Evolutionary conservation across 2,797 vertebrate genomes (phyloP), one percentile per base, ranked within the genome.

Genomic region (Moxostoma hubbsi): DNA sequence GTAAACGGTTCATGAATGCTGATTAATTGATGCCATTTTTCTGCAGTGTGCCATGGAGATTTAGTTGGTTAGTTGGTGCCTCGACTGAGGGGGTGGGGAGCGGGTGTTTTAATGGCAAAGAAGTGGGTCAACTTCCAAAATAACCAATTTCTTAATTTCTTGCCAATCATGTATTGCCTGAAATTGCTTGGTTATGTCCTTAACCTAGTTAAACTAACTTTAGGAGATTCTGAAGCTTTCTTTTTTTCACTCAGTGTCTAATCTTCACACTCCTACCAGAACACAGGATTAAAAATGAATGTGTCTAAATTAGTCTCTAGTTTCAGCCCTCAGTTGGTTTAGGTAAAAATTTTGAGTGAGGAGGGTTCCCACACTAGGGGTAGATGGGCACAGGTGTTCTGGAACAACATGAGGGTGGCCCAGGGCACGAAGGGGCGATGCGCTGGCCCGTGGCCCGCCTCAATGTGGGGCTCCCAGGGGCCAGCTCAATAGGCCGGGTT

Each of bases 391-490:
- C 93, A 94, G 93, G 92, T 94, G 93, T 94, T 92, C 89, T 81
- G 85, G 89, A 89, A 93, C 88, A 92, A 88, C 69, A 53, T 88
- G 89, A 93, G 91, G 92, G 92, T 93, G 93, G 92, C 93, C 93
- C 63, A 59, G 81, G 85, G 82, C 74, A 72, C 83, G 86, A 92
- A 24, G 93, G 92, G 91, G 92, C 81, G 11, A 92, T 91, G 88
- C 91, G 86, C 89, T 94, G 93, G 93, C 92, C 93, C 95, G 85
- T 95, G 95, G 93, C 95, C 95, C 94, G 91, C 94, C 92, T 97
- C 94, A 97, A 96, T 95, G 93, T 93, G 94, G 91, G 93, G 93
- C 95, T 95, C 94, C 94, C 95, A 94, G 93, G 94, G 96, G 94
- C 96, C 94, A 93, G 92, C 95, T 97, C 93, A 95, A 96, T 94